Base-by-base conservation (phyloP, 2,797 vertebrate species). In the Hypotaenidia philippensis region DNA sequence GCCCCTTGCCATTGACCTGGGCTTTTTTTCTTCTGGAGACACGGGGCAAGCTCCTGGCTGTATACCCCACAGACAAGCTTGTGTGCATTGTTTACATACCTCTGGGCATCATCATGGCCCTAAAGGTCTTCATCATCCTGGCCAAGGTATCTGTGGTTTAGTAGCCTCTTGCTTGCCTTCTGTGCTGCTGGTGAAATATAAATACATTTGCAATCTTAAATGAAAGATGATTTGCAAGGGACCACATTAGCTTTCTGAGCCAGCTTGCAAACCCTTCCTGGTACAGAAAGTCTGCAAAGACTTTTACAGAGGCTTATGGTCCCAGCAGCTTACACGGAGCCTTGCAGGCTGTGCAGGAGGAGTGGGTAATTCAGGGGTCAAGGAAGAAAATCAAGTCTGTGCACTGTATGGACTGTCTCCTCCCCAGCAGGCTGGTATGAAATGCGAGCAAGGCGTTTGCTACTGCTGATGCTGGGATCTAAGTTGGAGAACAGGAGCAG, bases 21-120 rank as follows among this genome's bases (percentile, higher is more conserved):
- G 25, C 6, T n/a, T 34, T 45, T 50, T 53, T 75, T 10, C 16
- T 80, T 83, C 82, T 63, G 38, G 68, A 83, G 41, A 75, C 52
- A 52, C 47, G 34, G 44, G 34, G 11, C 18, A 68, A 65, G 32
- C 20, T 75, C 40, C 76, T 74, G 61, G 52, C 63, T 52, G 9
- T 56, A 11, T 34, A 38, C 5, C 6, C n/a, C 29, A 19, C 59
- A 47, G 38, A 34, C 45, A 32, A 53, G 19, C 10, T 80, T 60
- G 12, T 44, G 31, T 49, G 19, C 14, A 17, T 55, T 2, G 0
- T 65, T 79, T 52, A 31, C 20, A 4, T 0, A 0, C 1, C 1
- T 41, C n/a, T 74, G 13, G 15, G 26, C 29, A 45, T 65, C 49
- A 44, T 17, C 22, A 9, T 57, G 25, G 6, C 27, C 38, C 19